Conservation (phyloP, 2,113 vertebrate genomes). For the Neotoma lepida region DNA sequence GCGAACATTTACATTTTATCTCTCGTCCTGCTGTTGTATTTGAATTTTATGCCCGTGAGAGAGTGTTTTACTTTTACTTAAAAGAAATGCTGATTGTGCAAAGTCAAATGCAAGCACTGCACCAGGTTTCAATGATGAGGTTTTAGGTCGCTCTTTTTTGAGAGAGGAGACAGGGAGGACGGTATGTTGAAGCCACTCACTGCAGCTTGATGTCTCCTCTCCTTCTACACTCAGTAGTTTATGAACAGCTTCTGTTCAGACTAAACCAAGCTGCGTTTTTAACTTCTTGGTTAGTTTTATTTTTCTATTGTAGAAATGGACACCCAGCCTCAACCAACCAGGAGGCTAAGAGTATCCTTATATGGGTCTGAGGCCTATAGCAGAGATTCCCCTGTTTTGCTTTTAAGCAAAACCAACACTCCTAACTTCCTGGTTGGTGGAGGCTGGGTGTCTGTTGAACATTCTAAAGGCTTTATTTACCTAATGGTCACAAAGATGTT, state of each 20-base stretch:
- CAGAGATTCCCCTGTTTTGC: neutral
- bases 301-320: neutral
- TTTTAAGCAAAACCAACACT: neutral
- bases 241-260: neutral
- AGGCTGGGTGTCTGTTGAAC: no score
- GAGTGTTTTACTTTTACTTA: constrained; percentile 5
- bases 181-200: accelerated
- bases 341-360: no score
- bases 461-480: neutral
- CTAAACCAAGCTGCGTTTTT: neutral
- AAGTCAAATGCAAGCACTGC: neutral
- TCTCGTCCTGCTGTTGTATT: neutral
- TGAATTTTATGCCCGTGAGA: neutral
- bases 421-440: no score
- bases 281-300: neutral
- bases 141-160: neutral
- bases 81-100: neutral
- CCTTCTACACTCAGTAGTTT: neutral
- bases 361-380: neutral
- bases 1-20: neutral
- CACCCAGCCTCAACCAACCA: neutral
- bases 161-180: neutral
- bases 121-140: neutral
- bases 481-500: neutral
- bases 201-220: neutral